These are phyloP conservation scores for Eupithecia vulgata DNA, from an alignment of 2,888 invertebrate genomes.

Conservation along the genomic window DNA sequence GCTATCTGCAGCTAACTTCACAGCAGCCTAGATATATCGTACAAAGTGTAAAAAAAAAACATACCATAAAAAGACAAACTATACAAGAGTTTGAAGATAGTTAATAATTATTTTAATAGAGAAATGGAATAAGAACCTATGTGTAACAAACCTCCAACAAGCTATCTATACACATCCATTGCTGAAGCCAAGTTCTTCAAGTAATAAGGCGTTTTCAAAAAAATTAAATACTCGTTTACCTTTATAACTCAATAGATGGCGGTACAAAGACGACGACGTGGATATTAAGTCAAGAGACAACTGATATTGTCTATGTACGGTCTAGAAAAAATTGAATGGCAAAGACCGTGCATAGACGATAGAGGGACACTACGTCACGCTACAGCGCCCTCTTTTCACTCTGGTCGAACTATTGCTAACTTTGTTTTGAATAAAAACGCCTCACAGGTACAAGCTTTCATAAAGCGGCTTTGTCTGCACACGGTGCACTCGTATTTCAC, in stretches of 20 bases:
- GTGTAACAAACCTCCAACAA: conserved; percentile 20
- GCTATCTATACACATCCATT: conserved; percentile 2
- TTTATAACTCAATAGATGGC: not conserved
- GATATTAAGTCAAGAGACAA: not conserved
- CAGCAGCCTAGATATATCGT: not conserved
- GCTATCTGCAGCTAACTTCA: not conserved
- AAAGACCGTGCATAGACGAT: not conserved
- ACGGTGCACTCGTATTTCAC: conserved; percentile 2
- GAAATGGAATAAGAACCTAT: conserved; percentile 36
- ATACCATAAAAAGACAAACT: conserved; percentile 25
- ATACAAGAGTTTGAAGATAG: conserved; percentile 28
- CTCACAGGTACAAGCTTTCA: not conserved
- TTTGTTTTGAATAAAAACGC: not conserved
- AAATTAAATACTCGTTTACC: not conserved
- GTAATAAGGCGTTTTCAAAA: not conserved
- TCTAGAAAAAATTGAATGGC: not conserved
- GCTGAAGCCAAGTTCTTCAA: not conserved
- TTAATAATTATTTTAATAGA: conserved; percentile 29
- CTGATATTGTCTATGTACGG: not conserved
- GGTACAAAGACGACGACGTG: not conserved
- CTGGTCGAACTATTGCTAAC: not conserved
- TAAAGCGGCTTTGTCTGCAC: conserved; percentile 13
- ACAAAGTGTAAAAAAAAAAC: conserved; percentile 22
- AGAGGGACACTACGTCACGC: not conserved
- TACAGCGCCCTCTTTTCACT: not conserved